Percentiles rank a stretch among this genome's conserved stretches.
These are phyloP conservation scores for Anarsia innoxiella DNA, from an alignment of 2,888 invertebrate genomes.

Conservation along the genomic window DNA sequence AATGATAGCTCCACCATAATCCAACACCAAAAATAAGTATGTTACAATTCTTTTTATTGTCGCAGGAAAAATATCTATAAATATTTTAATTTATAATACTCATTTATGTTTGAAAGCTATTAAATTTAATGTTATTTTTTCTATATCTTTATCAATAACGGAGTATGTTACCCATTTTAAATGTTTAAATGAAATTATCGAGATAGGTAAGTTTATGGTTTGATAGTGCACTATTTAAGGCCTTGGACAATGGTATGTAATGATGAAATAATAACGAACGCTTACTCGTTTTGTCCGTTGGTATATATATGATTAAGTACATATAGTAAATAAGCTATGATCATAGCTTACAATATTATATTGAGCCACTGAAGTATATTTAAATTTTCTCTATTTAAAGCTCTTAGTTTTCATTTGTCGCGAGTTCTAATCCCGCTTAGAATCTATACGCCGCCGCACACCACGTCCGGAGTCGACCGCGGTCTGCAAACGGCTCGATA, in stretches of 20 bases:
- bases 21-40: conserved; percentile 45
- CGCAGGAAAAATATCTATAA: conserved; percentile 27
- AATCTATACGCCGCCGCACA: conserved; percentile 31
- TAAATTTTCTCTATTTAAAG: conserved; percentile 73
- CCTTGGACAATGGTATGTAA: conserved; percentile 54
- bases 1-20: conserved; percentile 40
- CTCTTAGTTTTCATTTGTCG: conserved; percentile 71
- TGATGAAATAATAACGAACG: conserved; percentile 14
- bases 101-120: too few species aligned
- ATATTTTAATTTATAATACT: too few species aligned
- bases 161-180: conserved; percentile 14
- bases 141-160: too few species aligned
- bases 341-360: conserved; percentile 62
- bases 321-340: conserved; percentile 61
- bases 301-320: conserved; percentile 56
- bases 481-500: conserved; percentile 33
- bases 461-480: background rate
- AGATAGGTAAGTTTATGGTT: background rate
- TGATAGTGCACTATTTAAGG: conserved; percentile 21
- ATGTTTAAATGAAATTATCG: background rate
- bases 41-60: conserved; percentile 32
- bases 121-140: too few species aligned
- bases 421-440: conserved; percentile 58
- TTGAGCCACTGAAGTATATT: conserved; percentile 69
- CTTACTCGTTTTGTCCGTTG: background rate